phyloP scores from a whole-genome alignment of 2,113 vertebrate species.

The Picathartes gymnocephalus region DNA sequence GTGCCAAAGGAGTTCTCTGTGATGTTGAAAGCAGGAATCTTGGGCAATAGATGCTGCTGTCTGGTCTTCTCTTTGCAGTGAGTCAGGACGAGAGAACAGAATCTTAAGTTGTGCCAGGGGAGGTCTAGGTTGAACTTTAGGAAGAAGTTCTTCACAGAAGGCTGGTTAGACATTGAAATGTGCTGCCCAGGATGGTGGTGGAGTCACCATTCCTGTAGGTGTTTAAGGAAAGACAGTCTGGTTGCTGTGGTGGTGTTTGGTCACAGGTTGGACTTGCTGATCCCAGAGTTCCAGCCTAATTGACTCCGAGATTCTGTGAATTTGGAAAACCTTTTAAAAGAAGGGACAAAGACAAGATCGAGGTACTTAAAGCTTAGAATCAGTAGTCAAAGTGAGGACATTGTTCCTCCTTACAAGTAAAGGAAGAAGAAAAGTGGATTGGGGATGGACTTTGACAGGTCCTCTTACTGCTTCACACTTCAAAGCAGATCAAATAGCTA shows the following conservation, averaged over 20 bases:
- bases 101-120: background rate
- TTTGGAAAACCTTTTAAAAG: background rate
- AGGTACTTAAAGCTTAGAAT: background rate
- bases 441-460: background rate
- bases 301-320: background rate
- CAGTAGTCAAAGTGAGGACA: background rate
- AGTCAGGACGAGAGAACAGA: background rate
- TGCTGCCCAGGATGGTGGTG: background rate
- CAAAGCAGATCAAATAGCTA: background rate
- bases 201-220: background rate
- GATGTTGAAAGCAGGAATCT: background rate
- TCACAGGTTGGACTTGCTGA: background rate
- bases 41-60: background rate
- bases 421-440: background rate
- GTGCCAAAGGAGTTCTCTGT: background rate
- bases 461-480: background rate
- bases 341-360: accelerated
- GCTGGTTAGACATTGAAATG: background rate
- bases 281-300: background rate
- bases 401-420: background rate
- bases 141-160: background rate
- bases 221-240: background rate
- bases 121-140: background rate
- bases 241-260: background rate
- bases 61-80: background rate